Percentiles rank a stretch among this genome's conserved stretches.
These are phyloP conservation scores for Xerus rutilus DNA, from an alignment of 2,797 vertebrate genomes.

Conservation along the genomic window DNA sequence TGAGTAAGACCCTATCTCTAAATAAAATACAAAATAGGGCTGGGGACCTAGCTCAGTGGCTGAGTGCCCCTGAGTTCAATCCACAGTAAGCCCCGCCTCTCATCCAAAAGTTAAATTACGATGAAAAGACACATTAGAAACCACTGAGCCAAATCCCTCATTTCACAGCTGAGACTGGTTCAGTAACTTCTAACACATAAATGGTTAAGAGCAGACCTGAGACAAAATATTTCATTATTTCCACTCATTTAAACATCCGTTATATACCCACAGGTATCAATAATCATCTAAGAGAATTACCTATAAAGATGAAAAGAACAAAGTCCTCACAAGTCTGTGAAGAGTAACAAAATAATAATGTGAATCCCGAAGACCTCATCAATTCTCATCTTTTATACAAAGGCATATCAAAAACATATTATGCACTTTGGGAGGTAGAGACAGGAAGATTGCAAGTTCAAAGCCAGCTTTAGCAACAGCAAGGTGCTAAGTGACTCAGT, in stretches of 20 bases:
- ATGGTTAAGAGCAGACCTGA: not conserved
- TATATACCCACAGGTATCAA: not conserved
- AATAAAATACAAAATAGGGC: no score
- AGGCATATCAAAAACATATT: not conserved
- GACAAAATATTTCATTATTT: not conserved
- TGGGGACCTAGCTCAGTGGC: no score
- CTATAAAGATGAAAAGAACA: not conserved
- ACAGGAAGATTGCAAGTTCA: no score
- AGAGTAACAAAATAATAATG: not conserved
- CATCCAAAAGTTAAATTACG: slow-evolving; percentile 12
- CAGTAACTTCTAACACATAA: not conserved
- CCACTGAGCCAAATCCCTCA: not conserved
- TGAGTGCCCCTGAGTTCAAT: no score
- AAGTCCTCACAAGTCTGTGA: not conserved
- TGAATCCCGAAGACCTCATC: not conserved
- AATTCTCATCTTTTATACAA: not conserved
- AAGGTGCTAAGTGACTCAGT: no score
- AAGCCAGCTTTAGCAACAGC: no score
- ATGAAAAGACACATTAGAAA: not conserved
- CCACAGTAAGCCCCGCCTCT: no score
- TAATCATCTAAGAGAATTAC: not conserved
- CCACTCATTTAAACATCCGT: not conserved
- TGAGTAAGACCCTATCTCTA: no score
- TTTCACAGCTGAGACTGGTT: not conserved
- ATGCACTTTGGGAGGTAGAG: not conserved